Evolutionary conservation across 2,888 invertebrate species (phyloP), one percentile per base, ranked within the genome.

Genomic region (Conomelus anceps): DNA sequence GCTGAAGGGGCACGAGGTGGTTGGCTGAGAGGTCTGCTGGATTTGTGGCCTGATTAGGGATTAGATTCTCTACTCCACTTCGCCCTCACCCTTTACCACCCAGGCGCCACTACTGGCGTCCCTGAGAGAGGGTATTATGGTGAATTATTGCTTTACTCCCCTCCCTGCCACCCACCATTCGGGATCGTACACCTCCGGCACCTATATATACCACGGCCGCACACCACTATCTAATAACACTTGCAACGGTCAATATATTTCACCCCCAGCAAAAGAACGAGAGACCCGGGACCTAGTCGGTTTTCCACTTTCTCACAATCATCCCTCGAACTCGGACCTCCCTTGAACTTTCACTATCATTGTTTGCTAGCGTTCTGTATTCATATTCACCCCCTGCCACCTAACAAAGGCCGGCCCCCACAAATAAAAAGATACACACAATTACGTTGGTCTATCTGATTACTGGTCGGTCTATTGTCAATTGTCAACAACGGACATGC

Each of bases 1-100:
- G 63, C n/a, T 1, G 13, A 17, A 34, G 34, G 34, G 13, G 26
- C 26, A 26, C 26, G 26, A 26, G 85, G 84, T 11, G 85, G 86
- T 24, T 24, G 86, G 24, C 23, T 86, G 86, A 29, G 86, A 86
- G 86, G 63, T 63, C n/a, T 63, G 63, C 63, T 63, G 86, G 86
- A 86, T 86, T 23, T 86, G 86, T 86, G 86, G 86, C 86, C 24
- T 86, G 86, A 86, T 86, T 86, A 86, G 86, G 86, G 86, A 86
- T 86, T 86, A 86, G 86, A 26, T 86, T 86, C 86, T 63, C 63
- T 63, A n/a, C 63, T 63, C 63, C n/a, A 3, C 63, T 13, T 63
- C n/a, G 20, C 1, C n/a, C 63, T 13, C n/a, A n/a, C 7, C 63
- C 63, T 63, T 11, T 7, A 20, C 63, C 63, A 63, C 63, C 63